Base-by-base conservation (phyloP, 2,113 vertebrate genomes). In the Chloroceryle aenea region DNA sequence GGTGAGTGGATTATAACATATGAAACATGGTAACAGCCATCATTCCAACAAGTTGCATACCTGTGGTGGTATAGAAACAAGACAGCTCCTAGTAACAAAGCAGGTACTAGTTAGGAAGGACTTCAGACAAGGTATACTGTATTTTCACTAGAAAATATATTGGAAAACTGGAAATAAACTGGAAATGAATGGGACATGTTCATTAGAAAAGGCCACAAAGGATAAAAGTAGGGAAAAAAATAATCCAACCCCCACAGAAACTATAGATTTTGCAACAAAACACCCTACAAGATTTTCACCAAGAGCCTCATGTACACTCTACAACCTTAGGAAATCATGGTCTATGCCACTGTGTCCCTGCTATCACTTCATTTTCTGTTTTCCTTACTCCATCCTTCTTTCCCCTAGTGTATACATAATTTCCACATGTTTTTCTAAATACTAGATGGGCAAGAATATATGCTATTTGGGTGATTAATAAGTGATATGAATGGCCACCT, bases 271-370 rank as follows among this genome's bases (percentile, higher is more conserved):
- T 9, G 30, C 15, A 69, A 40, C 10, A 2, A 59, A 76, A 47
- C 11, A 27, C 18, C n/a, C 3, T 56, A 20, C 8, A 69, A 52
- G 2, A 4, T 64, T 36, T 81, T 73, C 7, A 61, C 6, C 10
- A 52, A 8, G 2, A 66, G 7, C 6, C 21, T 74, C 6, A 26
- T 27, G 7, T 47, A 23, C 8, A 34, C 9, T 53, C 23, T 62
- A 42, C 6, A 29, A 13, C 17, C 11, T 14, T 14, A 47, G 9
- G 2, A 82, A 72, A 75, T 48, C 7, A 4, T 2, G 38, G 0
- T 56, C 6, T 75, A 36, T 7, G 14, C 9, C 11, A 47, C 14
- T 5, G 14, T 45, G 2, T 76, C 20, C 4, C 12, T 10, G 20
- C 7, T 34, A 21, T n/a, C 5, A 21, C 5, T 68, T 76, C 0